Evolutionary conservation across 2,797 vertebrate species (phyloP).

Genomic region (Leuciscus waleckii): DNA sequence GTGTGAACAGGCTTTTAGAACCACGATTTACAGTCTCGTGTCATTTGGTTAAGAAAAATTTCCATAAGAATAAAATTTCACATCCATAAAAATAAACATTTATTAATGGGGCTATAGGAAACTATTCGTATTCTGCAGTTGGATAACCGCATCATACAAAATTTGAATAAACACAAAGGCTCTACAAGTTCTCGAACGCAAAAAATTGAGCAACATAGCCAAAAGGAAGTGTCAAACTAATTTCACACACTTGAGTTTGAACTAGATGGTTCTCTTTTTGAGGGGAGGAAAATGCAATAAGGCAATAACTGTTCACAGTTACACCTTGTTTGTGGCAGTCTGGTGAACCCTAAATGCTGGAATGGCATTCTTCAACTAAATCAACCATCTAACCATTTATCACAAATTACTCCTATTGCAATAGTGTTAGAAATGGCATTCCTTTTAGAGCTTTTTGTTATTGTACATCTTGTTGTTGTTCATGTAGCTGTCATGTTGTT

Average conservation of each 20-base stretch:
- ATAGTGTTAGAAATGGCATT: not conserved
- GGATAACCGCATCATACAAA: not conserved
- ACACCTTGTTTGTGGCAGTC: not conserved
- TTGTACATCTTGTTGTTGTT: not conserved
- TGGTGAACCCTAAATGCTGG: not conserved
- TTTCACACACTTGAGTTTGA: not conserved
- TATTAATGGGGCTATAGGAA: not conserved
- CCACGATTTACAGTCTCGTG: not conserved
- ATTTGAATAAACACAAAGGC: not conserved
- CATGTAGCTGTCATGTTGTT: not conserved
- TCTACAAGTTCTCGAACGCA: not conserved
- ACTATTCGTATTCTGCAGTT: not conserved
- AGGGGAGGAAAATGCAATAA: not conserved
- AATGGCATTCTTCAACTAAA: not conserved
- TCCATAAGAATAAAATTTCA: not conserved
- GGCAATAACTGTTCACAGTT: not conserved
- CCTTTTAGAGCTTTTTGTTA: not conserved
- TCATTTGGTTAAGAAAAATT: conserved; percentile 1
- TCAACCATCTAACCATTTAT: not conserved
- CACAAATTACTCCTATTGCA: not conserved
- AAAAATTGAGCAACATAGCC: not conserved
- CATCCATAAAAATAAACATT: not conserved
- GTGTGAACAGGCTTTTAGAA: not conserved
- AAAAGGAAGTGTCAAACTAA: conserved; percentile 12
- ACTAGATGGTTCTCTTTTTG: not conserved